A percentile compares a stretch with the other conserved stretches of the same genome.
Evolutionary conservation across 2,797 vertebrate species (phyloP).

Genomic region (Peromyscus aztecus): DNA sequence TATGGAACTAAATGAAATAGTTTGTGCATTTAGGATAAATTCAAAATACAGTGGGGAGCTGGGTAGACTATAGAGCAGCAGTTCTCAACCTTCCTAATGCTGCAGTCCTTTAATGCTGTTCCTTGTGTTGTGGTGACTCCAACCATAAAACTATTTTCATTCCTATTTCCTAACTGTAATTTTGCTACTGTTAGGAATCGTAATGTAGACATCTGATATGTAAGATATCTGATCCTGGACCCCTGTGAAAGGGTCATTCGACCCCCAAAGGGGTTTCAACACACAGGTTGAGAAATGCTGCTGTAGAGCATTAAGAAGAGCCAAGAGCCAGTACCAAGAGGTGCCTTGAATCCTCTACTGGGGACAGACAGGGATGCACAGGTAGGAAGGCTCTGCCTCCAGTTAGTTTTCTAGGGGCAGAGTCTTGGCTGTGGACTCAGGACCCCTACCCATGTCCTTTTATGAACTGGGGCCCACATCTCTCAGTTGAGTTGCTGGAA

Average conservation of each 20-base stretch:
- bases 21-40: slow-evolving; percentile 22
- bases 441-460: not conserved
- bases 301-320: not conserved
- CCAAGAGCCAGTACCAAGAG: not conserved
- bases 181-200: not conserved
- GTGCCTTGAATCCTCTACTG: not conserved
- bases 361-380: not conserved
- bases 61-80: not conserved
- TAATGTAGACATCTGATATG: not conserved
- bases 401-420: too few species aligned
- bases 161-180: not conserved
- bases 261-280: not conserved
- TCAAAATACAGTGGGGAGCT: not conserved
- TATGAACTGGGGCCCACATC: accelerated
- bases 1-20: slow-evolving; percentile 15
- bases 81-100: not conserved
- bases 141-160: not conserved
- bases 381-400: not conserved
- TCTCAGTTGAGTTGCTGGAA: not conserved
- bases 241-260: not conserved
- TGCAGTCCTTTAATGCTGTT: too few species aligned
- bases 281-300: not conserved
- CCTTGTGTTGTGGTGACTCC: not conserved
- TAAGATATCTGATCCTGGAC: not conserved
- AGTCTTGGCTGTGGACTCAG: not conserved